These are phyloP conservation scores for Enteromius argenteus DNA, from an alignment of 2,797 vertebrate species.

Conservation along the genomic window DNA sequence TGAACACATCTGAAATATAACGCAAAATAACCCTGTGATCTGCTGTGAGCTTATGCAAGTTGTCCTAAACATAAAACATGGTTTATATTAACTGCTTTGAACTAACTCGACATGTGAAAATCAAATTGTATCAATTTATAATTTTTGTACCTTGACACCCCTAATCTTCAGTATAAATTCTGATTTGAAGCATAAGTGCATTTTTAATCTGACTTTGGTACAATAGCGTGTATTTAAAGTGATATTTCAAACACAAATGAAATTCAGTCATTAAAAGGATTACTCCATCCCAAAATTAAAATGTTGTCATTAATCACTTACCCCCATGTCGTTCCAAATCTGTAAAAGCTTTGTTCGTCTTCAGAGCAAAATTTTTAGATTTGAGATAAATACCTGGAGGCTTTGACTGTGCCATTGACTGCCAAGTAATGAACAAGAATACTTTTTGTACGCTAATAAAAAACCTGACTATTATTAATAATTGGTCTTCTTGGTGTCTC, in stretches of 20 bases:
- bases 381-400: not conserved
- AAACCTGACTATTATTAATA: too few relatives aligned
- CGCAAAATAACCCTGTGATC: not conserved
- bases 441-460: too few relatives aligned
- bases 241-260: not conserved
- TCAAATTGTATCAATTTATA: not conserved
- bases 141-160: not conserved
- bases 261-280: not conserved
- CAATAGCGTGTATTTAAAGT: not conserved
- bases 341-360: not conserved
- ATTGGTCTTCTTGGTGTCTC: too few relatives aligned
- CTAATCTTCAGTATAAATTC: not conserved
- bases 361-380: not conserved
- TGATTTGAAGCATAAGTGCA: not conserved
- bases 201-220: not conserved
- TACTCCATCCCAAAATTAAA: too few relatives aligned
- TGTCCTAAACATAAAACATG: not conserved
- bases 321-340: too few relatives aligned
- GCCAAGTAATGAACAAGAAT: too few relatives aligned
- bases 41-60: not conserved
- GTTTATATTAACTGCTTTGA: not conserved
- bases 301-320: too few relatives aligned
- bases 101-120: not conserved
- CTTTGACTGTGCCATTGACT: too few relatives aligned
- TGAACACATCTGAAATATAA: not conserved